phyloP scores from a whole-genome alignment of 2,797 vertebrate genomes.

The Clangula hyemalis region DNA sequence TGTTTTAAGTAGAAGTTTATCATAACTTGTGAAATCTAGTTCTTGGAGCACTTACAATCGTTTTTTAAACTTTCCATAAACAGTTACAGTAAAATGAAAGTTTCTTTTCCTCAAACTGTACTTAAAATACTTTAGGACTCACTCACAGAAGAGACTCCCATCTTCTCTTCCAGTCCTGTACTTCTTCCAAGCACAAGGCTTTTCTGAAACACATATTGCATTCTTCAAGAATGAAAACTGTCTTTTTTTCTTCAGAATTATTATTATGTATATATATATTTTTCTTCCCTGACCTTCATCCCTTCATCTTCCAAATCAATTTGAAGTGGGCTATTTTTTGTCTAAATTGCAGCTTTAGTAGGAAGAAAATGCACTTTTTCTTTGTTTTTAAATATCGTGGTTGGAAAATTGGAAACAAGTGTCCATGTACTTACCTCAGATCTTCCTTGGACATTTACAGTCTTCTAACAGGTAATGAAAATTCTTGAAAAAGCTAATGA shows the following conservation, averaged over 20 bases:
- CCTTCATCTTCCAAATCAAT: background rate
- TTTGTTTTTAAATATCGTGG: background rate
- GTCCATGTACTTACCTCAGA: background rate
- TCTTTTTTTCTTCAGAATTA: background rate
- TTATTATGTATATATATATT: background rate
- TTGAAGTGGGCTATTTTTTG: background rate
- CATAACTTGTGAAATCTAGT: background rate
- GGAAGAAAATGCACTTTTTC: rapidly evolving
- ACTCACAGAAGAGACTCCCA: background rate
- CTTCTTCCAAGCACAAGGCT: background rate
- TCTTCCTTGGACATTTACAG: background rate
- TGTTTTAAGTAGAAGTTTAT: background rate
- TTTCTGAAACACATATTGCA: background rate
- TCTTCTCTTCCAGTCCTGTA: background rate
- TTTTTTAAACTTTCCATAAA: background rate
- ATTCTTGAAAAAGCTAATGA: background rate
- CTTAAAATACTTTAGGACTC: background rate
- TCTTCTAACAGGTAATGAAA: background rate
- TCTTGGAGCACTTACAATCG: background rate
- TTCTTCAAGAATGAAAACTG: background rate
- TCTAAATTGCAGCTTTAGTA: background rate
- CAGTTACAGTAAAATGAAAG: background rate
- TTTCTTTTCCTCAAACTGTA: background rate
- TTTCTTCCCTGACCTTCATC: background rate
- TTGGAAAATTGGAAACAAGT: background rate